Percentiles rank a stretch among this genome's conserved stretches.
Conservation (phyloP, 2,888 invertebrate species). For the Cerastis leucographa region DNA sequence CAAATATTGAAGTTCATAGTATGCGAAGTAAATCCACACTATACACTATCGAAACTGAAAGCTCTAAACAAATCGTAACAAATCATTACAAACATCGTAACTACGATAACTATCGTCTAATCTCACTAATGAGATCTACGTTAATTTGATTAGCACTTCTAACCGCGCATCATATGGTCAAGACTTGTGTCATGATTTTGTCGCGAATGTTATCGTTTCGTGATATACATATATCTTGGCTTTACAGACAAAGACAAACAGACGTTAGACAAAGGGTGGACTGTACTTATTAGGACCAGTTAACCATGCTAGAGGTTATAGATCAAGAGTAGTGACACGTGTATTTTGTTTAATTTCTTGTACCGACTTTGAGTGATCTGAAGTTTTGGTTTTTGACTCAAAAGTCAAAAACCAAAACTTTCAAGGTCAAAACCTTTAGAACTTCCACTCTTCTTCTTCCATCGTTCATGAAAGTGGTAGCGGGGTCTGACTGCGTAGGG, state of each 20-base stretch:
- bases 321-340: neutral
- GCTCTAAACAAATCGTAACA: constrained; percentile 36
- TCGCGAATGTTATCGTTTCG: neutral
- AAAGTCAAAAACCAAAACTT: too few relatives aligned
- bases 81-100: constrained; percentile 29
- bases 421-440: too few relatives aligned
- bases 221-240: neutral
- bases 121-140: constrained; percentile 28
- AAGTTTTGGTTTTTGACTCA: too few relatives aligned
- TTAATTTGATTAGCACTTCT: constrained; percentile 24
- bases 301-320: too few relatives aligned
- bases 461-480: neutral
- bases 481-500: too few relatives aligned
- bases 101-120: constrained; percentile 23
- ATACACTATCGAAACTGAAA: constrained; percentile 34
- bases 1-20: neutral
- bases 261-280: neutral
- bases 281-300: neutral
- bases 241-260: neutral
- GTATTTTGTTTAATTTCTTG: neutral
- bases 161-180: neutral
- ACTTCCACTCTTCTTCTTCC: neutral
- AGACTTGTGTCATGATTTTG: neutral
- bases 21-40: constrained; percentile 21
- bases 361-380: neutral